Conservation (phyloP, 2,888 invertebrate species). For the Tinea pellionella region DNA sequence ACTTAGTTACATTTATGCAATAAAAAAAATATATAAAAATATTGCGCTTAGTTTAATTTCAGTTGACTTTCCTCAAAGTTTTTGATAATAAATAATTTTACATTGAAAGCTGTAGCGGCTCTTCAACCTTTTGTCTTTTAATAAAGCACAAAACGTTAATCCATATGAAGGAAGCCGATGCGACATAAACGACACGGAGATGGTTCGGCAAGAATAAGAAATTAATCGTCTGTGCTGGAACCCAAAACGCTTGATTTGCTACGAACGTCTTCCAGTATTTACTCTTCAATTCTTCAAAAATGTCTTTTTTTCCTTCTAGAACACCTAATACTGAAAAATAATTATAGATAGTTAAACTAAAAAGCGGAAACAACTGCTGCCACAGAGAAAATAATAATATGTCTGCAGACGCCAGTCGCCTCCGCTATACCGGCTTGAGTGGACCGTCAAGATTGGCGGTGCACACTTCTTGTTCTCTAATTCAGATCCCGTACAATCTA, state of each 20-base stretch:
- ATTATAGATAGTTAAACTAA: neutral
- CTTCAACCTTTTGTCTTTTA: constrained; percentile 67
- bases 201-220: constrained; percentile 79
- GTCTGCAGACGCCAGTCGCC: no score
- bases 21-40: no score
- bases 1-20: no score
- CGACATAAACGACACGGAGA: constrained; percentile 82
- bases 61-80: no score
- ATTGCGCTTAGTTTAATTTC: no score
- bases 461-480: no score
- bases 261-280: constrained; percentile 79
- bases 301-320: constrained; percentile 77
- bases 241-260: constrained; percentile 85
- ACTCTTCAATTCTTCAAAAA: constrained; percentile 75
- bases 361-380: no score
- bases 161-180: constrained; percentile 83
- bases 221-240: constrained; percentile 84
- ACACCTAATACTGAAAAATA: constrained; percentile 75
- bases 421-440: no score
- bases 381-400: no score
- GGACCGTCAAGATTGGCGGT: no score
- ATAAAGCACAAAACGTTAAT: constrained; percentile 87
- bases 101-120: neutral
- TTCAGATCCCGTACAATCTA: no score
- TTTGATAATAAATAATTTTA: neutral